These are phyloP conservation scores for Ricordea florida DNA, from an alignment of 92 coral and sea anemone species.

Conservation along the genomic window DNA sequence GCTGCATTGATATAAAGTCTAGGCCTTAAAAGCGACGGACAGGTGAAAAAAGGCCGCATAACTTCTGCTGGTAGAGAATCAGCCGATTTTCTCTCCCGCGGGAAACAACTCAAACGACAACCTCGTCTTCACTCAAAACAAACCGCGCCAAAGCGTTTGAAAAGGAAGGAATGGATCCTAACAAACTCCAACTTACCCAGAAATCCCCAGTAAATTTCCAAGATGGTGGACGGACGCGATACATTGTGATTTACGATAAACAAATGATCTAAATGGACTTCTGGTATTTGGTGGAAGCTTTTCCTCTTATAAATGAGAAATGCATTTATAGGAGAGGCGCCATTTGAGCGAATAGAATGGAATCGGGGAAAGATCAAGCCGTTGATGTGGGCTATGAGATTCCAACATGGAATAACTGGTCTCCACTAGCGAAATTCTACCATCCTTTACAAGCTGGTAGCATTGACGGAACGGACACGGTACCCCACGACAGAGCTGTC, in stretches of 20 bases:
- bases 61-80: too few relatives aligned
- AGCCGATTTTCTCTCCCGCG: too few relatives aligned
- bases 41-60: background rate
- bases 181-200: background rate
- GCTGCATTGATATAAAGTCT: too few relatives aligned
- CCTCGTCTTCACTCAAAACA: too few relatives aligned
- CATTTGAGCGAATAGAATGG: conserved; percentile 35
- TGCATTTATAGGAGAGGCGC: too few relatives aligned
- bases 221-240: conserved; percentile 17
- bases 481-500: conserved; percentile 89
- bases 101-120: too few relatives aligned
- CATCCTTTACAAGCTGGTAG: conserved; percentile 99
- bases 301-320: too few relatives aligned
- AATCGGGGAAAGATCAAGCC: conserved; percentile 3
- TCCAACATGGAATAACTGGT: conserved; percentile 89
- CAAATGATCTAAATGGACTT: background rate
- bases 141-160: background rate
- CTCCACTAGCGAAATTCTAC: conserved; percentile 84
- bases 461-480: conserved; percentile 93
- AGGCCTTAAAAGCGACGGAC: too few relatives aligned
- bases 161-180: background rate
- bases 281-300: too few relatives aligned
- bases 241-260: background rate
- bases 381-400: conserved; percentile 62
- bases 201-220: background rate